These are phyloP conservation scores for Uromys caudimaculatus DNA, from an alignment of 2,797 vertebrate species.

Conservation along the genomic window DNA sequence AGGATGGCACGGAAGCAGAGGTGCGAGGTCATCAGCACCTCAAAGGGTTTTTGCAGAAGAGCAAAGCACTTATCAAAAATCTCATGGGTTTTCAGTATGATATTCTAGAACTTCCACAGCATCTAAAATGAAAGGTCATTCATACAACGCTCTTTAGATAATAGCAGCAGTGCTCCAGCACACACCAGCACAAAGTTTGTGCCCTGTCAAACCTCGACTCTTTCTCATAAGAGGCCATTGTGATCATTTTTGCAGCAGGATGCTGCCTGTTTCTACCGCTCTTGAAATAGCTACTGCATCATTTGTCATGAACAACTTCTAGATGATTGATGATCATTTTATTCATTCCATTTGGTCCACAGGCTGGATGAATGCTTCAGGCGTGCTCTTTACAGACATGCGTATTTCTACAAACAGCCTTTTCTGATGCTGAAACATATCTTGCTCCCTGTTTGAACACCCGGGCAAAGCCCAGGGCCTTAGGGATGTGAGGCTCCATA, in stretches of 20 bases:
- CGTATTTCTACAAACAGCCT: constrained; percentile 96
- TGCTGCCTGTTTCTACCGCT: constrained; percentile 92
- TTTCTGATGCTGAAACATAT: constrained; percentile 97
- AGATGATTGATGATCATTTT: not conserved
- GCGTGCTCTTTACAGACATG: constrained; percentile 96
- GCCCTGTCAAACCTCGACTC: constrained; percentile 97
- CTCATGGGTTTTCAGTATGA: constrained; percentile 94
- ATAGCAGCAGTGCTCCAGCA: constrained; percentile 94
- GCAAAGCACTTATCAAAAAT: constrained; percentile 93
- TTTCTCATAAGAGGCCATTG: constrained; percentile 99
- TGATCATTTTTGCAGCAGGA: constrained; percentile 97
- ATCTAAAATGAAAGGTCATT: constrained; percentile 97
- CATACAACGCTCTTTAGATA: constrained; percentile 95
- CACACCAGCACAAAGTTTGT: constrained; percentile 98
- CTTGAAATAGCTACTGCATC: not conserved
- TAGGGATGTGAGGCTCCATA: constrained; percentile 96
- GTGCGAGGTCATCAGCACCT: constrained; percentile 90
- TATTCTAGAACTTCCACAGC: constrained; percentile 95
- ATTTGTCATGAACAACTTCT: not conserved
- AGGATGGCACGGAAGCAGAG: constrained; percentile 92
- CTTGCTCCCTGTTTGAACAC: constrained; percentile 91
- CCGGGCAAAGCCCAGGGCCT: constrained; percentile 96
- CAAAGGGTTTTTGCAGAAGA: constrained; percentile 93
- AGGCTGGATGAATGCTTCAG: constrained; percentile 96
- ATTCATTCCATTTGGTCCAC: constrained; percentile 93